Base-by-base conservation (phyloP, 1,140 invertebrate species). In the Ladona fulva region DNA sequence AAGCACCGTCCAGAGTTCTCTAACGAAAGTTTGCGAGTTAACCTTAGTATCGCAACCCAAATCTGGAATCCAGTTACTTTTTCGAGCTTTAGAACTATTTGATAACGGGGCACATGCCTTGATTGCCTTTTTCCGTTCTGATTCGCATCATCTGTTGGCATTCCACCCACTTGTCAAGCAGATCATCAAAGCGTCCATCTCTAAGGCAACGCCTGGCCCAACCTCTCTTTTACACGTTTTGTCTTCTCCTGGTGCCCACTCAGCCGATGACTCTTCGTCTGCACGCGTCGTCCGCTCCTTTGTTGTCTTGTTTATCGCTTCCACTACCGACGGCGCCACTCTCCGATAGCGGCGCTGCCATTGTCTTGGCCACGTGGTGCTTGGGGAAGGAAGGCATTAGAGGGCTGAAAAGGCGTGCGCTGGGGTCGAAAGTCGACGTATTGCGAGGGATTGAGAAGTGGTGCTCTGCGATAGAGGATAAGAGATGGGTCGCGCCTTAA, bases 101-200 rank as follows among this genome's bases (percentile, higher is more conserved):
- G n/a, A n/a, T n/a, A n/a, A n/a, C n/a, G n/a, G n/a, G n/a, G n/a
- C n/a, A n/a, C n/a, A n/a, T n/a, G n/a, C 74, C 74, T 74, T 74
- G 24, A 75, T 24, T 25, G 11, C 29, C n/a, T 75, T 25, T 75
- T 25, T 25, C 24, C 7, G 24, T 75, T 75, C 29, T 75, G 11
- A 74, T 25, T n/a, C 24, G 74, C 24, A 24, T 74, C 24, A 24
- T 74, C 74, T 74, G 75, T 74, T 78, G 74, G 78, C 76, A 66
- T 77, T 76, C 80, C 74, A 74, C 79, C 78, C 66, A 75, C 74
- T 74, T 42, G 42, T 59, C 77, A 77, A 74, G 74, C 42, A 73
- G n/a, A n/a, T 76, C 79, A 16, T 75, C 78, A 75, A 66, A 29
- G 22, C 73, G 74, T 29, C 78, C 78, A 75, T 73, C 19, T 19